These are phyloP conservation scores for Neosalanx taihuensis DNA, from an alignment of 2,797 vertebrate genomes.

Conservation along the genomic window DNA sequence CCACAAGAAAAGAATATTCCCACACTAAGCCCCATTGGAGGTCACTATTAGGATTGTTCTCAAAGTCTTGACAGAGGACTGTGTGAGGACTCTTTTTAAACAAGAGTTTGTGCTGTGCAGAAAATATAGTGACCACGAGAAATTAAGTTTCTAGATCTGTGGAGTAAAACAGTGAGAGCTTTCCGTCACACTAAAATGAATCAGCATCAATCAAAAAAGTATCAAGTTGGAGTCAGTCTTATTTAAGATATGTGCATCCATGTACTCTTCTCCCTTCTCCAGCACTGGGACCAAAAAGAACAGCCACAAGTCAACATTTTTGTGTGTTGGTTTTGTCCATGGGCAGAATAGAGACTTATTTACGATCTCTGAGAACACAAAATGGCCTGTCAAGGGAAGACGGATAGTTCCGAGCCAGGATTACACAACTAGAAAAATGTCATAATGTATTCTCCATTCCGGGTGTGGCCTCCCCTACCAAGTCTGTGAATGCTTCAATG, in stretches of 20 bases:
- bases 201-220: neutral
- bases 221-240: neutral
- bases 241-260: neutral
- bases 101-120: neutral
- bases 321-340: too few relatives aligned
- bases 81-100: neutral
- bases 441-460: neutral
- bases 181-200: neutral
- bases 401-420: constrained; percentile 21
- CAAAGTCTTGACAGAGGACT: constrained; percentile 1
- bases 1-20: constrained; percentile 41
- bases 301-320: neutral
- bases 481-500: neutral
- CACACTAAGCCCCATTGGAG: constrained; percentile 14
- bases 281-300: neutral
- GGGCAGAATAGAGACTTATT: constrained; percentile 39
- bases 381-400: constrained; percentile 31
- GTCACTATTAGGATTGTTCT: constrained; percentile 32
- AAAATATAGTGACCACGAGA: neutral
- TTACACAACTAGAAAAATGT: constrained; percentile 31
- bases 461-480: neutral
- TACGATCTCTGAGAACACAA: constrained; percentile 20
- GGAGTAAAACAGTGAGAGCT: neutral
- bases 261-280: neutral
- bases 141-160: neutral